phyloP scores from a whole-genome alignment of 2,113 vertebrate species.

The Siphamia tubifer region DNA sequence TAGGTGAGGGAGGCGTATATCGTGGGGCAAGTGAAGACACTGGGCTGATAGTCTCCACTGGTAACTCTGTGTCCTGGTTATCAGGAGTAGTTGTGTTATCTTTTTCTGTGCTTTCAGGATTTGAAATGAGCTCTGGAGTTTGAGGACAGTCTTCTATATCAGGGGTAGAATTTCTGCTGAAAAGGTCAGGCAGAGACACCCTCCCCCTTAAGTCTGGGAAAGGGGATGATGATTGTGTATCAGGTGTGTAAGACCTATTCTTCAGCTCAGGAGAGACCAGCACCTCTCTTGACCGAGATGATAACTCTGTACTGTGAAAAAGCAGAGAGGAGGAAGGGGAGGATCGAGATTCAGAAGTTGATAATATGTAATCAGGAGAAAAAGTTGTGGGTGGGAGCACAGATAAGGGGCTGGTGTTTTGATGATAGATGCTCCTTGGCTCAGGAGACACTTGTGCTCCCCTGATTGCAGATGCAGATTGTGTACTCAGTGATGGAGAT shows the following conservation, averaged over 20 bases:
- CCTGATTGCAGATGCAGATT: conserved; percentile 5
- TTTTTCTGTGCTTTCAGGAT: not conserved
- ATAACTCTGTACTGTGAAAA: conserved; percentile 21
- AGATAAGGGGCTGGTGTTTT: conserved; percentile 32
- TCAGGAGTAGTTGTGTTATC: conserved; percentile 20
- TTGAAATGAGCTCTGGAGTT: conserved; percentile 35
- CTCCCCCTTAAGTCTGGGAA: conserved; percentile 51
- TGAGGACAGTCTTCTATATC: conserved; percentile 29
- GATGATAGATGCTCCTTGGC: not conserved
- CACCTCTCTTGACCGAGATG: conserved; percentile 21
- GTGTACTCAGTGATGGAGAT: conserved; percentile 17
- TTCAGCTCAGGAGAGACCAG: conserved; percentile 26
- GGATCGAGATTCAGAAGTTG: conserved; percentile 31
- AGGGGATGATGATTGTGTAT: conserved; percentile 51
- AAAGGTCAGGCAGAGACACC: conserved; percentile 66
- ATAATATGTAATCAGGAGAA: conserved; percentile 20
- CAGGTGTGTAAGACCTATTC: conserved; percentile 12
- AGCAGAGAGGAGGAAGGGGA: conserved; percentile 21
- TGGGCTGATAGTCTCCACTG: conserved; percentile 17
- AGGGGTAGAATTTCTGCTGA: conserved; percentile 67
- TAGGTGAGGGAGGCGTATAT: conserved; percentile 57
- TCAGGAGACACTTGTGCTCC: conserved; percentile 13
- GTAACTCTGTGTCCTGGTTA: conserved; percentile 9
- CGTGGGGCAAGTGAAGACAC: conserved; percentile 43
- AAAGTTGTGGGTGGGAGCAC: not conserved